Base-by-base conservation (phyloP, 2,113 vertebrate species). In the Emydura subglobosa region DNA sequence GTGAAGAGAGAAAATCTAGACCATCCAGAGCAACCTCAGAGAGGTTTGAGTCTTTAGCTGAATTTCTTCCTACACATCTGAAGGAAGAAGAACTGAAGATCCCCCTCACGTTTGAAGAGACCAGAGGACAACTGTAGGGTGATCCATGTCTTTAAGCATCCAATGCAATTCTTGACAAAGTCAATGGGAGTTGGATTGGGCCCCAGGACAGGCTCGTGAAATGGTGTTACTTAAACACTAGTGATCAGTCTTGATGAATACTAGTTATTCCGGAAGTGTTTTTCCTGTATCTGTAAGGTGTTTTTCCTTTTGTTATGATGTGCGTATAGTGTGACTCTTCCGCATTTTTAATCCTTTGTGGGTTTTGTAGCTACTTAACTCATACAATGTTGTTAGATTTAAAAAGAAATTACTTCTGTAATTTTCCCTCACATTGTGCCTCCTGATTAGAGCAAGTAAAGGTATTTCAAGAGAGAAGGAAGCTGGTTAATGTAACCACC, bases 81-180 rank as follows among this genome's bases (percentile, higher is more conserved):
- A 84, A 49, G 13, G 42, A 39, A n/a, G 25, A 59, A 47, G 34
- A 16, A 68, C 51, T 42, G 34, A 50, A 2, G 10, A 3, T 25
- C 53, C 42, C 87, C 31, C 27, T 53, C 7, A 68, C 3, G 19
- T 50, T 92, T 84, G 29, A 76, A 90, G 93, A 85, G 19, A 16
- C 49, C 0, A 14, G 14, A 89, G 61, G 34, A 89, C 47, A 53
- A 47, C 10, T 82, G n/a, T 42, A 85, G 74, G 50, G 47, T 87
- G 82, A 93, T 13, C 86, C 42, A 85, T 3, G 7, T 86, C 88
- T 76, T 89, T 93, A 59, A 92, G 93, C 86, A 24, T 65, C n/a
- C 72, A 7, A 14, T 65, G 78, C 10, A 27, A 78, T 25, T 78
- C 74, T 39, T 19, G 10, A 10, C 65, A 72, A 50, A 4, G 16